Evolutionary conservation across 1,140 invertebrate genomes (phyloP).

Genomic region (Chymomyza costata): DNA sequence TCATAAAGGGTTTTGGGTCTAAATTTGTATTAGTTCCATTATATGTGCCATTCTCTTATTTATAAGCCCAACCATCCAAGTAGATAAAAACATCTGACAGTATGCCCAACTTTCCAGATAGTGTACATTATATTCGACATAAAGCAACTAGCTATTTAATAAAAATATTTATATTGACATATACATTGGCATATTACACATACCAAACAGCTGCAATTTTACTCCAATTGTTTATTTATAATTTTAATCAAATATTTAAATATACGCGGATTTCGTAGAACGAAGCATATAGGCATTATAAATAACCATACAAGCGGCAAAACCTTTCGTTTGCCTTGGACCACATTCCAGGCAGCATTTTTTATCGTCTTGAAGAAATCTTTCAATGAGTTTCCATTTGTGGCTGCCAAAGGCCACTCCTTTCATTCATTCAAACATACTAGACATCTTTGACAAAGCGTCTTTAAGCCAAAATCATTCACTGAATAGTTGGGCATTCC

Average conservation of each 20-base stretch:
- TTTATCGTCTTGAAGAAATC: conserved; percentile 26
- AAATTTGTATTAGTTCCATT: neutral
- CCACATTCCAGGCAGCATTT: conserved; percentile 17
- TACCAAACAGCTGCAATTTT: no score
- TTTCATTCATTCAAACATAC: conserved; percentile 20
- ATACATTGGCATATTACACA: no score
- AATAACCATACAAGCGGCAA: no score
- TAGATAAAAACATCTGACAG: neutral
- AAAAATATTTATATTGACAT: no score
- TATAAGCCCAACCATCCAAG: neutral
- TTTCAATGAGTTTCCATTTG: conserved; percentile 37
- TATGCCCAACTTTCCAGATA: neutral
- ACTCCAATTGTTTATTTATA: no score
- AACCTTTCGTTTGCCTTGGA: neutral
- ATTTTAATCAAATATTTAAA: no score
- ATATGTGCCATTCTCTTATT: neutral
- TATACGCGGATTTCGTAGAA: no score
- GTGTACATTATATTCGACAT: no score
- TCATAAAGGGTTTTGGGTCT: no score
- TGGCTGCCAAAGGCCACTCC: conserved; percentile 16
- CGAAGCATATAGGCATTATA: no score
- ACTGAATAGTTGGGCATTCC: conserved; percentile 42
- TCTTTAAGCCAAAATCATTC: conserved; percentile 15
- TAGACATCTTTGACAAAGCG: neutral
- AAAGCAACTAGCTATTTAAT: no score